Conservation (phyloP, 2,797 vertebrate genomes). For the Chiloscyllium punctatum region DNA sequence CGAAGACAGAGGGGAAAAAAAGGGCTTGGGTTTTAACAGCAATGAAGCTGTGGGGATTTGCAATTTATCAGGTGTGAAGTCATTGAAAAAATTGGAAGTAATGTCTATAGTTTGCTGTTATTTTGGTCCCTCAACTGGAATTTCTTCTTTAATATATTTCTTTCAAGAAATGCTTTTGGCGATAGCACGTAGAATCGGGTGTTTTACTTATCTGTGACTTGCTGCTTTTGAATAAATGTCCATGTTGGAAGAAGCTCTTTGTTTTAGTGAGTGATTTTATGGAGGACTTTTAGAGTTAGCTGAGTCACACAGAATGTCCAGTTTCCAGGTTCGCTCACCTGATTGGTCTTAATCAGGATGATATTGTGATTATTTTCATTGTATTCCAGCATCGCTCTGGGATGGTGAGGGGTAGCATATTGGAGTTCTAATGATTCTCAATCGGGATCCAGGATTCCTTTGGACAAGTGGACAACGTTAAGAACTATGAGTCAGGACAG, state of each 20-base stretch:
- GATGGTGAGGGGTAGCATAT: not conserved
- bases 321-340: not conserved
- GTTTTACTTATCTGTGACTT: not conserved
- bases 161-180: not conserved
- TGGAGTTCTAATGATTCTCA: not conserved
- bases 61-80: not conserved
- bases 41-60: not conserved
- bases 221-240: not conserved
- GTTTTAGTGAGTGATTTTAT: not conserved
- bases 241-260: not conserved
- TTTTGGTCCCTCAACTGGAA: too few species aligned
- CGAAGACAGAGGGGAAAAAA: too few species aligned
- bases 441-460: not conserved
- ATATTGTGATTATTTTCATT: not conserved
- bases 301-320: not conserved
- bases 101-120: not conserved
- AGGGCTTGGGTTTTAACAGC: not conserved
- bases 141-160: not conserved
- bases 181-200: not conserved
- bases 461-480: not conserved
- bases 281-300: not conserved
- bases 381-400: not conserved
- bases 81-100: not conserved
- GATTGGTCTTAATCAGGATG: not conserved
- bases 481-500: not conserved